phyloP scores from a whole-genome alignment of 2,888 invertebrate genomes.

The Tinea pellionella region DNA sequence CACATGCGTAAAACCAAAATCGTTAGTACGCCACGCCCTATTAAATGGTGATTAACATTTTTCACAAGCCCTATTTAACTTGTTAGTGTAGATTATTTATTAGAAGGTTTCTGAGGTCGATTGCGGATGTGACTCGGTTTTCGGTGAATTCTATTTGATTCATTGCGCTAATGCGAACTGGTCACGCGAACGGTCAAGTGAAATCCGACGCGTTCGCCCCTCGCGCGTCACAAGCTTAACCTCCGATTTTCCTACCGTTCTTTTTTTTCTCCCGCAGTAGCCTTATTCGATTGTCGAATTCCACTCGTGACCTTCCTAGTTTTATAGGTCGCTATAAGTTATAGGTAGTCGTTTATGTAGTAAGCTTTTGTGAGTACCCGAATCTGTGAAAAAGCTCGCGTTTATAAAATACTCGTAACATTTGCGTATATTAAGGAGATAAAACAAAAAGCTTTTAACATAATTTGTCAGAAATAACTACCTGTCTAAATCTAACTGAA shows the following conservation, averaged over 20 bases:
- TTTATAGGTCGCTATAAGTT: neutral
- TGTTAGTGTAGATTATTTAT: conserved; percentile 49
- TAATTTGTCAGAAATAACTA: neutral
- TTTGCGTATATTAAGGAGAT: neutral
- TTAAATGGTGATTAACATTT: conserved; percentile 25
- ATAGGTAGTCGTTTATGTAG: conserved; percentile 5
- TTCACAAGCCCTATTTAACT: conserved; percentile 20
- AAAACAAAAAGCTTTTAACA: conserved; percentile 11
- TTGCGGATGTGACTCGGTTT: conserved; percentile 35
- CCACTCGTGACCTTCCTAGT: conserved; percentile 14
- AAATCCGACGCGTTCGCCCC: conserved; percentile 15
- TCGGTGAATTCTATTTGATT: conserved; percentile 53
- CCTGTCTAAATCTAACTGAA: neutral
- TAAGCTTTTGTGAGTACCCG: neutral
- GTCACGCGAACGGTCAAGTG: conserved; percentile 42
- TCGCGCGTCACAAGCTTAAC: conserved; percentile 11
- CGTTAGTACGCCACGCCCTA: conserved; percentile 19
- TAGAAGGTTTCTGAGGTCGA: conserved; percentile 23
- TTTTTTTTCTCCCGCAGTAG: conserved; percentile 13
- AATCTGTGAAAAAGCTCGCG: neutral
- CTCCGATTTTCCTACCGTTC: conserved; percentile 15
- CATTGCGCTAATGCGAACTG: conserved; percentile 48
- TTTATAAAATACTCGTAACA: neutral
- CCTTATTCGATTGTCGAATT: conserved; percentile 17
- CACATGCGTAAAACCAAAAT: neutral